Evolutionary conservation across 2,888 invertebrate species (phyloP), one percentile per base, ranked within the genome.

Genomic region (Trichogramma evanescens): DNA sequence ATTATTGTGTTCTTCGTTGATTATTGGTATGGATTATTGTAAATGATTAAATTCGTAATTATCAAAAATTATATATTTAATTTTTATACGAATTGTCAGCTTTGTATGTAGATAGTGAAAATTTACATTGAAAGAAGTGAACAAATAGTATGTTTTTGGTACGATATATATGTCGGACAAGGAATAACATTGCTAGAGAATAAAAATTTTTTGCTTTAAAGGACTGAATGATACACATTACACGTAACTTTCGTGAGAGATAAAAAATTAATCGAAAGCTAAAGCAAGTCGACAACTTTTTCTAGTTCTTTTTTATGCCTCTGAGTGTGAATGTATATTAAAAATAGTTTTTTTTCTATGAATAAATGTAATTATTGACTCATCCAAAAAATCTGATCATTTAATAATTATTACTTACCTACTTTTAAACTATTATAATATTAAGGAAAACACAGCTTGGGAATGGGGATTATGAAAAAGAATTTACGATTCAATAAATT

Each of bases 361-460:
- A 72, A 72, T 70, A 72, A 71, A 71, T 66, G 63, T 73, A 71
- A 74, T 72, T 72, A 72, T 73, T 66, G 63, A 66, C 54, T 61
- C 56, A 54, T 60, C 50, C 55, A 58, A 57, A 60, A 62, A 13
- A 52, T 63, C 26, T 50, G 43, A 56, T 43, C 26, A 26, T 65
- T 55, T 61, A 50, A 63, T 51, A 56, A 61, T 62, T 55, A 60
- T 41, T 51, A 26, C n/a, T n/a, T 39, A 45, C n/a, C 13, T 7
- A 8, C 5, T 0, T 42, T 48, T 50, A 43, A 43, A 53, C 13
- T 44, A 42, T 42, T 52, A n/a, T n/a, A n/a, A n/a, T 9, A 42
- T 43, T 10, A 26, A 9, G 8, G 5, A 50, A 38, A 56, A 44
- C 7, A 26, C 26, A 26, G 26, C 26, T 26, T 26, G 26, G 26